Conservation (phyloP, 2,797 vertebrate genomes). For the Micromesistius poutassou region DNA sequence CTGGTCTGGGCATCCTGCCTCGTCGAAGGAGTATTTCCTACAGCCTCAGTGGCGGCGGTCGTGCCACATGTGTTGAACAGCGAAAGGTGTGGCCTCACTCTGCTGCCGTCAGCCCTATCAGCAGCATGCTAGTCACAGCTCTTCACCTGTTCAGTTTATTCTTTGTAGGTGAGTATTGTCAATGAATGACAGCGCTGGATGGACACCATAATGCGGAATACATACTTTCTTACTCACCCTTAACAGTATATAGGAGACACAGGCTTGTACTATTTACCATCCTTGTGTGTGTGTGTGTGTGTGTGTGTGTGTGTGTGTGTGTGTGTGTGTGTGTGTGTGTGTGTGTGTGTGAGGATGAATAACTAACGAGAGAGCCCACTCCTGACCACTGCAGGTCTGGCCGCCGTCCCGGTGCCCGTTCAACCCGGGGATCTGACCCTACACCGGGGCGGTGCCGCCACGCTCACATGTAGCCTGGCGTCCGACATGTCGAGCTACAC, state of each 20-base stretch:
- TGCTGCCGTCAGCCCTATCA: not conserved
- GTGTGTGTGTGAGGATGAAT: not conserved
- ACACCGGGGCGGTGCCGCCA: not conserved
- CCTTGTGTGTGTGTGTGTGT: not conserved
- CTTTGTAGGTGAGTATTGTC: not conserved
- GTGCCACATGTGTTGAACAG: not conserved
- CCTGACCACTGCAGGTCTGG: slow-evolving; percentile 38
- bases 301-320: too few relatives aligned
- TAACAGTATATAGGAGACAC: not conserved
- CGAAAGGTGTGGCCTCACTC: not conserved
- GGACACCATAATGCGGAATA: not conserved
- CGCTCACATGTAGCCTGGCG: slow-evolving; percentile 53
- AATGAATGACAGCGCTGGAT: not conserved
- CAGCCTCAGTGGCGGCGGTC: not conserved
- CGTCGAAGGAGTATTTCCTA: not conserved
- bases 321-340: too few relatives aligned
- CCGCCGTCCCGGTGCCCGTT: slow-evolving; percentile 22
- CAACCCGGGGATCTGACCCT: slow-evolving; percentile 26
- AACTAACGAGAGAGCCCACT: not conserved
- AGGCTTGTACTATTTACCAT: not conserved
- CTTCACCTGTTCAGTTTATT: not conserved
- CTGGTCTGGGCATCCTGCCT: not conserved
- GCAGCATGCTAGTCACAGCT: not conserved
- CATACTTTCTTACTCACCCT: not conserved
- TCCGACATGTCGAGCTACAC: slow-evolving; percentile 50